These are phyloP conservation scores for Ctenomys sociabilis DNA, from an alignment of 2,113 vertebrate genomes.

Conservation along the genomic window DNA sequence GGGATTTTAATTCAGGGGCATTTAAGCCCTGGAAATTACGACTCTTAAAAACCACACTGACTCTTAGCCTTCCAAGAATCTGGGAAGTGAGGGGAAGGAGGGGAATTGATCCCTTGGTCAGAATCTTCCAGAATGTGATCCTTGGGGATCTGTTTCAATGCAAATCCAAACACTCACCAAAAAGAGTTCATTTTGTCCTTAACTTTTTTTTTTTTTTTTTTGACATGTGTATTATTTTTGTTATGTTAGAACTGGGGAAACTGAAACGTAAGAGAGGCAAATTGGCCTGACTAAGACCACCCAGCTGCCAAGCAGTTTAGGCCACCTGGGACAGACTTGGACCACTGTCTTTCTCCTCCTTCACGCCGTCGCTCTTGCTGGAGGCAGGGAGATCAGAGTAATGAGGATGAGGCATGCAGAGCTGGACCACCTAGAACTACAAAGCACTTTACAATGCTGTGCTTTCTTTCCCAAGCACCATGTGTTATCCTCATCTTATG, in stretches of 20 bases:
- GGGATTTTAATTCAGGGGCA: background rate
- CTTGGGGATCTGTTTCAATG: background rate
- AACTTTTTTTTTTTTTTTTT: background rate
- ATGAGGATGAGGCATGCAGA: fast-evolving
- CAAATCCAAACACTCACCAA: background rate
- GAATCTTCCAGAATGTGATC: background rate
- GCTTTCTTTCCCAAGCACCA: background rate
- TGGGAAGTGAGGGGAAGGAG: background rate
- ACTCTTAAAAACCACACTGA: background rate
- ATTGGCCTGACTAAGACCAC: background rate
- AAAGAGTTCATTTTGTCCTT: background rate
- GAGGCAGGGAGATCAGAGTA: too few species aligned
- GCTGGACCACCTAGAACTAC: background rate
- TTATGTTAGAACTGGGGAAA: background rate
- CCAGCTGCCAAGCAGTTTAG: background rate
- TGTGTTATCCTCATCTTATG: background rate
- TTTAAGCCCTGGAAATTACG: background rate
- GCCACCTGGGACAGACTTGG: background rate
- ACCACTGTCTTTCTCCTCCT: background rate
- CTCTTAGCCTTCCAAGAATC: background rate
- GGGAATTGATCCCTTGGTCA: background rate
- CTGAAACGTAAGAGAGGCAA: background rate
- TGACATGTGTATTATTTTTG: background rate
- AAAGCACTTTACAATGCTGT: background rate
- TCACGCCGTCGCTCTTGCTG: background rate